A percentile compares a stretch with the other conserved stretches of the same genome.
These are phyloP conservation scores for Melanotaenia duboulayi DNA, from an alignment of 2,113 vertebrate species.

Conservation along the genomic window DNA sequence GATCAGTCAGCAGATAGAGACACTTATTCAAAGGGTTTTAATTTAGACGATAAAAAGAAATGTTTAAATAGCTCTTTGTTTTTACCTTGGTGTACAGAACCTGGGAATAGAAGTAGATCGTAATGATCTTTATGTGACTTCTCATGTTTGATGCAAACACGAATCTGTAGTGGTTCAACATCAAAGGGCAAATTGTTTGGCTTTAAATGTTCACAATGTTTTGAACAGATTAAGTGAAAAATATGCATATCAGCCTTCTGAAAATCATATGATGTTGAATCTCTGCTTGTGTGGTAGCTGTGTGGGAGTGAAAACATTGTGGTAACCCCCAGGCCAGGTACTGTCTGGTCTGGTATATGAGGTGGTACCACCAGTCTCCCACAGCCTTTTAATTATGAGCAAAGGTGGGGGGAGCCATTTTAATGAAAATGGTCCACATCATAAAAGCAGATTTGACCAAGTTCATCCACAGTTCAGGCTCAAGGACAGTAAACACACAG, in stretches of 20 bases:
- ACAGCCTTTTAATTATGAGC: conserved; percentile 73
- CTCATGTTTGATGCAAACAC: no score
- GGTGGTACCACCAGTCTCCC: conserved; percentile 74
- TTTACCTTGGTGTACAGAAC: no score
- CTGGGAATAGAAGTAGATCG: no score
- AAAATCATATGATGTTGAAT: conserved; percentile 32
- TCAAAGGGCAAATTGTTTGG: background rate
- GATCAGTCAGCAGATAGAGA: conserved; percentile 6
- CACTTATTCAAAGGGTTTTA: background rate
- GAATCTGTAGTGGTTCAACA: background rate
- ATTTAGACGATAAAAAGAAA: no score
- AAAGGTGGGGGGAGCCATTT: conserved; percentile 57
- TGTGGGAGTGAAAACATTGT: conserved; percentile 73
- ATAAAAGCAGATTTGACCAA: conserved; percentile 73
- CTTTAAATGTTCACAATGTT: background rate
- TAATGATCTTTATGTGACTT: no score
- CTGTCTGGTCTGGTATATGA: conserved; percentile 71
- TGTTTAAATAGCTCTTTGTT: no score
- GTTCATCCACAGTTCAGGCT: conserved; percentile 75
- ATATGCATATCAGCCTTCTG: conserved; percentile 5
- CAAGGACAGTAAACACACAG: conserved; percentile 72
- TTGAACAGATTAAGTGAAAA: background rate
- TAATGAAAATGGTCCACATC: conserved; percentile 76
- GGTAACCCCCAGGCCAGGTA: conserved; percentile 69
- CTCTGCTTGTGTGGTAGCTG: conserved; percentile 40